phyloP scores from a whole-genome alignment of 2,888 invertebrate genomes.

The Metellina segmentata region DNA sequence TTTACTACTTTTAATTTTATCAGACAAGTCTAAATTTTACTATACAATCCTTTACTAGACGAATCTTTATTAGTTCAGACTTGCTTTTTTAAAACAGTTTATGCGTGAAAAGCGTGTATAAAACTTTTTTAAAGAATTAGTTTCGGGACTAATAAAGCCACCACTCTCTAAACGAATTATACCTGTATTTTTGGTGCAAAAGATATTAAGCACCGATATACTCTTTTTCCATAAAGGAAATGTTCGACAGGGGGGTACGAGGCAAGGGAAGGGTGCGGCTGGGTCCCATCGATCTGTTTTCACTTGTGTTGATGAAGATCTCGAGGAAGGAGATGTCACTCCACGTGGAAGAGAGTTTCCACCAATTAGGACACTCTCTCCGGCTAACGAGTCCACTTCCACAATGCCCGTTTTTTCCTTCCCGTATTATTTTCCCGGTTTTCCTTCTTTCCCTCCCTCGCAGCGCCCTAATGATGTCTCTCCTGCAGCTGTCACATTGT shows the following conservation, averaged over 20 bases:
- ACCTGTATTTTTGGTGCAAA: too few relatives aligned
- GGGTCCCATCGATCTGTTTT: background rate
- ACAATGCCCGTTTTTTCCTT: background rate
- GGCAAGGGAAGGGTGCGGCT: background rate
- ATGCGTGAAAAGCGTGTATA: too few relatives aligned
- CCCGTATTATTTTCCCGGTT: background rate
- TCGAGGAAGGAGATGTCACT: background rate
- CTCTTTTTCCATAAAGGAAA: too few relatives aligned
- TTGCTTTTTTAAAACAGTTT: too few relatives aligned
- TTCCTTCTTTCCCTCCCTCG: background rate
- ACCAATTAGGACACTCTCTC: background rate
- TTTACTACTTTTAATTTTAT: too few relatives aligned
- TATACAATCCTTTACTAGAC: too few relatives aligned
- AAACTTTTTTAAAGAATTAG: too few relatives aligned
- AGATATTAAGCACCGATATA: too few relatives aligned
- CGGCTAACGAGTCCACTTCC: background rate
- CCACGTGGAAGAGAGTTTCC: background rate
- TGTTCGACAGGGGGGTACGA: background rate
- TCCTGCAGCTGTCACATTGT: background rate
- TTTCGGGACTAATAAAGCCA: too few relatives aligned
- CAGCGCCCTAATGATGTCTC: background rate
- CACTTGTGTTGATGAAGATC: background rate
- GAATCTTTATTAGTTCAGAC: too few relatives aligned
- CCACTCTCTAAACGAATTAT: too few relatives aligned
- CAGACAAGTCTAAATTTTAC: too few relatives aligned